Evolutionary conservation across 2,113 vertebrate genomes (phyloP), one percentile per base, ranked within the genome.

Genomic region (Paramisgurnus dabryanus): DNA sequence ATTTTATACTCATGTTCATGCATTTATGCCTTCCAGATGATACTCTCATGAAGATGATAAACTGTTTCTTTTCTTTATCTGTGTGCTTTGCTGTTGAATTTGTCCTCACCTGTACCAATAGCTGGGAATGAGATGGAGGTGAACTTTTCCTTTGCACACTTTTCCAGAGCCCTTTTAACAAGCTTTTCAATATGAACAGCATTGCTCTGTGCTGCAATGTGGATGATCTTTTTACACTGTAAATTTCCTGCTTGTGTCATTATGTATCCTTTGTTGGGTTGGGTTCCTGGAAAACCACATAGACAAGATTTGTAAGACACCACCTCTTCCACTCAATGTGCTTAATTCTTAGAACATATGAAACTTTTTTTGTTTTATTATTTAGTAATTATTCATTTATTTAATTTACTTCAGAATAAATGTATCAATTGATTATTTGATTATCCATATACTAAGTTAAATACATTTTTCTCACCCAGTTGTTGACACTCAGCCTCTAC

Each of bases 121-220:
- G 96, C 96, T 22, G 97, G 96, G 63, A 98, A 94, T 2, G 95
- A 91, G 2, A 98, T 85, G 2, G 96, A 96, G 0, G 83, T 87
- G 60, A 92, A 87, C 27, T 65, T 91, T 66, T 12, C 80, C 12
- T 75, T 81, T 69, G 92, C 91, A 87, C 94, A 95, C 82, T 92
- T 89, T 4, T 87, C 57, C n/a, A 98, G 93, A 5, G 94, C 86
- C 3, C 73, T 82, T 69, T 69, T 72, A 78, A 91, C 84, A 90
- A 2, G 15, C 13, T 53, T 76, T 0, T 87, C 87, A 75, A 72
- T 87, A 80, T 87, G 91, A 27, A 65, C 0, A 4, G 80, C 84
- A 2, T 92, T n/a, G 0, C 71, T 73, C 60, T 69, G 0, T 0
- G 92, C 90, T 81, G 76, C 5, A 34, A 97, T 57, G 9, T 98